Evolutionary conservation across 2,113 vertebrate species (phyloP), one percentile per base, ranked within the genome.

Genomic region (Ursus arctos): DNA sequence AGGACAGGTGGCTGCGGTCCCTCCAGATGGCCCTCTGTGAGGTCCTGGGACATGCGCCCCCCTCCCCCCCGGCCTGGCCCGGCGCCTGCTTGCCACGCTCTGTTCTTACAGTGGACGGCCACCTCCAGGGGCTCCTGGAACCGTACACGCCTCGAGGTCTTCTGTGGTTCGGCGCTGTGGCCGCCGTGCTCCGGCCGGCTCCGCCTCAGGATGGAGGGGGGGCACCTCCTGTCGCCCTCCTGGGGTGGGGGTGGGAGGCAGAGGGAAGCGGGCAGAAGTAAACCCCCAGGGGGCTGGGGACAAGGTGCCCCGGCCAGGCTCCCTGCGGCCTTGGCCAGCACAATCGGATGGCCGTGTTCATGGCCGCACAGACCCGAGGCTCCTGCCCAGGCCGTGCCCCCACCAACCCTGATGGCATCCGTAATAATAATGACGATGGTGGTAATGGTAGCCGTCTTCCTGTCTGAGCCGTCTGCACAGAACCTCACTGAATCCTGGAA

Each of bases 61-160:
- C 14, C n/a, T 10, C 0, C 13, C 9, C 7, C 24, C 43, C 43
- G 6, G 3, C 21, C 51, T 4, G 0, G 19, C 24, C 2, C 18
- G 21, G 0, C 22, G 4, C 49, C 36, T 0, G 5, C 55, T 7
- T 0, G 1, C 93, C 6, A 0, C 0, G 1, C 0, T 0, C 47
- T 36, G 63, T 47, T 95, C 99, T 92, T 99, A 99, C 99, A 99
- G 81, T 99, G 98, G 92, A 99, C 98, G 31, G 98, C 99, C 83
- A 98, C 99, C 97, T 99, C 99, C 94, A 98, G 98, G 31, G 99
- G 99, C 97, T 99, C 99, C 77, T 98, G 99, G 98, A 99, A 99
- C 83, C 98, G 99, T 98, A 99, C 99, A 31, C 98, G 99, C 95
- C 99, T 98, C 84, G 99, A 98, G 6, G 98, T 96, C 98, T 98